These are phyloP conservation scores for Andrena hattorfiana DNA, from an alignment of 2,888 invertebrate species.

Conservation along the genomic window DNA sequence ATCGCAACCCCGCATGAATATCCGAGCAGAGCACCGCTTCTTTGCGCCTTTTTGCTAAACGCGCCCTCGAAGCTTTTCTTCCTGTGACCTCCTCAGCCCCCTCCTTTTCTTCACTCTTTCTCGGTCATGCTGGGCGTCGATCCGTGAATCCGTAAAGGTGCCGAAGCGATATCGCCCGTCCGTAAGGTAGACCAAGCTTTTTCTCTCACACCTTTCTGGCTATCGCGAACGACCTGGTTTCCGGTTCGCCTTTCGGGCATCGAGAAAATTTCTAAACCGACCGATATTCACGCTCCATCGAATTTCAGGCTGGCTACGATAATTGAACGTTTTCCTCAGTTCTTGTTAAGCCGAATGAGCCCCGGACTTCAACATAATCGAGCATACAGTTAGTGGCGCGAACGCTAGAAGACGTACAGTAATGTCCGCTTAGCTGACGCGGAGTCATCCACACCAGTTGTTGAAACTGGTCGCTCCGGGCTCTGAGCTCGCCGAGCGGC, in stretches of 20 bases:
- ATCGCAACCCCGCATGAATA: slow-evolving; percentile 81
- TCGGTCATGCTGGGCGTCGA: slow-evolving; percentile 35
- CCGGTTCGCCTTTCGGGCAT: not conserved
- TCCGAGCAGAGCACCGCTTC: slow-evolving; percentile 68
- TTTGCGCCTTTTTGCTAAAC: slow-evolving; percentile 61
- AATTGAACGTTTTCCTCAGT: slow-evolving; percentile 7
- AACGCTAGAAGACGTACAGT: not conserved
- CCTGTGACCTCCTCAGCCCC: not conserved
- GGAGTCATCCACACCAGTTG: too few relatives aligned
- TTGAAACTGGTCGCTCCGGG: too few relatives aligned
- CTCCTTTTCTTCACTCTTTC: slow-evolving; percentile 3
- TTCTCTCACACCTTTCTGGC: slow-evolving; percentile 38
- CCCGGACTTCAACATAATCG: not conserved
- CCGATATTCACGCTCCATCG: slow-evolving; percentile 32
- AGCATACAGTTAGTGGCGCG: not conserved
- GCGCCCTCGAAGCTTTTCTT: slow-evolving; percentile 38
- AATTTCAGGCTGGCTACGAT: not conserved
- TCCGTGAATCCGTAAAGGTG: slow-evolving; percentile 60
- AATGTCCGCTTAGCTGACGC: too few relatives aligned
- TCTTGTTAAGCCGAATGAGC: not conserved
- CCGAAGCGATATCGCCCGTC: slow-evolving; percentile 46
- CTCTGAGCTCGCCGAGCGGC: too few relatives aligned
- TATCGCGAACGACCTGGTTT: slow-evolving; percentile 42
- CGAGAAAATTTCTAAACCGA: slow-evolving; percentile 43
- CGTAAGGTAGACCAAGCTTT: slow-evolving; percentile 39